These are phyloP conservation scores for Lasioglossum oenotherae DNA, from an alignment of 2,888 invertebrate genomes.

Conservation along the genomic window DNA sequence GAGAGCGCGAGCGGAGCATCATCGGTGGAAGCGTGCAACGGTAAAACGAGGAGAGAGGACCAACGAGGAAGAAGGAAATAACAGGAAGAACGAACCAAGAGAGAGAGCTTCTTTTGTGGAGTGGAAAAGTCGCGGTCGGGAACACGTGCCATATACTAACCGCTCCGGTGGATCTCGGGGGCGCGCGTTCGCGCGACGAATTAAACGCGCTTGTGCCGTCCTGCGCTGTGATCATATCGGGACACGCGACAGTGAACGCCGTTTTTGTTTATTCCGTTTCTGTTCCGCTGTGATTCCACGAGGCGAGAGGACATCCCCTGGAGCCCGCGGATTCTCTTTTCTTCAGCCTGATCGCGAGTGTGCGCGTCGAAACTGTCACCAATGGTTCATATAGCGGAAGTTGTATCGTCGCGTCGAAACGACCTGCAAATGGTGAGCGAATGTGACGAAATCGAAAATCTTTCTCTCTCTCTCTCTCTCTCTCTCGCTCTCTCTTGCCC, in stretches of 20 bases:
- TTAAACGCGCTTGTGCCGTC: constrained; percentile 50
- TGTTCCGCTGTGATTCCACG: constrained; percentile 30
- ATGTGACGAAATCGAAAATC: constrained; percentile 35
- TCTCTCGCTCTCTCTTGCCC: background rate
- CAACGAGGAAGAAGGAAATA: background rate
- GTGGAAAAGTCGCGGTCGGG: constrained; percentile 41
- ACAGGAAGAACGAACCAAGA: background rate
- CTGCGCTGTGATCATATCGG: constrained; percentile 51
- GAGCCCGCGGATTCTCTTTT: constrained; percentile 27
- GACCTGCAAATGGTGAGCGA: constrained; percentile 83
- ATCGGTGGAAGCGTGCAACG: constrained; percentile 4
- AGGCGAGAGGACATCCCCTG: constrained; percentile 3
- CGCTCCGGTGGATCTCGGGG: constrained; percentile 25
- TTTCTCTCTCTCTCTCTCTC: background rate
- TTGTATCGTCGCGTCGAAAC: constrained; percentile 84
- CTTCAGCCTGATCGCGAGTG: constrained; percentile 22
- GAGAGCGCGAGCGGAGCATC: background rate
- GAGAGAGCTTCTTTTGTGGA: constrained; percentile 30
- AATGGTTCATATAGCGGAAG: constrained; percentile 84
- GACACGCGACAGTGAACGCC: constrained; percentile 33
- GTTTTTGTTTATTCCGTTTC: constrained; percentile 23
- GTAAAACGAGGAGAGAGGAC: background rate
- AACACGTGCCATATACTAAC: constrained; percentile 60
- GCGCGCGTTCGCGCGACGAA: constrained; percentile 46
- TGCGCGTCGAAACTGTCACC: constrained; percentile 73